Conservation (phyloP, 1,140 invertebrate species). For the Drosophila mojavensis region DNA sequence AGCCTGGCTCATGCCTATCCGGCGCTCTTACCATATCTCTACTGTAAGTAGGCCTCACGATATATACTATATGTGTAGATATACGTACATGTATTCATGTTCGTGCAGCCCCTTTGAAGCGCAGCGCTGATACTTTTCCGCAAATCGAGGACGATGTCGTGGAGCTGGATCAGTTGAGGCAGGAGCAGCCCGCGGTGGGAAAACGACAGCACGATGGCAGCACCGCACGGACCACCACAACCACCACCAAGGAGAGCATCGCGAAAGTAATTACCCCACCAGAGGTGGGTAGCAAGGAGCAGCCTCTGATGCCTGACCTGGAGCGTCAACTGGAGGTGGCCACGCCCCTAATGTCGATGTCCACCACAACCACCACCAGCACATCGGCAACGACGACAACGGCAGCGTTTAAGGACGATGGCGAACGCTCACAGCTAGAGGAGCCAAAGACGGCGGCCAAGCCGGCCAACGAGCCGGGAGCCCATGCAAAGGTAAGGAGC, state of each 20-base stretch:
- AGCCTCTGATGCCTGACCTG: constrained; percentile 61
- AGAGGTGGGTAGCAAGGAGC: constrained; percentile 28
- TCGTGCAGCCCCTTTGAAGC: constrained; percentile 52
- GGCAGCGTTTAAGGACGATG: constrained; percentile 63
- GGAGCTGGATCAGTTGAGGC: constrained; percentile 73
- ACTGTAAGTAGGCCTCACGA: constrained; percentile 50
- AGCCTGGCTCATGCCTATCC: constrained; percentile 68
- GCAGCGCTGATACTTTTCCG: constrained; percentile 46
- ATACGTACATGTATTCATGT: background rate
- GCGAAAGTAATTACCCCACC: constrained; percentile 45
- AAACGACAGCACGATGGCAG: constrained; percentile 67
- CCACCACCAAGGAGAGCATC: constrained; percentile 68
- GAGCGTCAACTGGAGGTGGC: constrained; percentile 75
- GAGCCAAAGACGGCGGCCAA: constrained; percentile 62
- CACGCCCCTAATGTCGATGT: constrained; percentile 68
- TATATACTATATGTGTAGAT: background rate
- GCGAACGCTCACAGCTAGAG: constrained; percentile 63
- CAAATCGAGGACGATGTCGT: constrained; percentile 78
- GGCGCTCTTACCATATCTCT: constrained; percentile 67
- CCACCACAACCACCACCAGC: constrained; percentile 70
- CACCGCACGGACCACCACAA: constrained; percentile 64
- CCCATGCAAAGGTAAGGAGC: constrained; percentile 65
- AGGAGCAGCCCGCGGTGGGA: constrained; percentile 31
- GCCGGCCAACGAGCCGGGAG: constrained; percentile 26
- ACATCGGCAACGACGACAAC: constrained; percentile 70